Base-by-base conservation (phyloP, 23 tunicate genomes). In the Trididemnum clinides region DNA sequence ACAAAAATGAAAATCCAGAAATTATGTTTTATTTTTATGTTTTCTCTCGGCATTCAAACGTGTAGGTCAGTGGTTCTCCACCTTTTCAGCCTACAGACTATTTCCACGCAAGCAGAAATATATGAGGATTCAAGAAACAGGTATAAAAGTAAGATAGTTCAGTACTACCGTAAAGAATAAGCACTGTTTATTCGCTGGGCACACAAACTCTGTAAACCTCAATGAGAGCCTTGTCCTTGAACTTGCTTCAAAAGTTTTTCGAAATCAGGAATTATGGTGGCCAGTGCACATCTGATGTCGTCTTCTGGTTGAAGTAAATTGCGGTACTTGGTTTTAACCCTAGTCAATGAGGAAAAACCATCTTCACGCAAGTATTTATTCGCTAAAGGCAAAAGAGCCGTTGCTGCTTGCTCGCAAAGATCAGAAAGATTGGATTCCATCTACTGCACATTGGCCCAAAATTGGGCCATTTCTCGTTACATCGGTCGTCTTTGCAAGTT, bases 401-500 rank as follows among this genome's bases (percentile, higher is more conserved):
- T 57, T 80, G 73, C 18, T 80, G 72, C 84, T 29, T 57, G 36
- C 76, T 21, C 5, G 30, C 36, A 80, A 35, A 38, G 82, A 12
- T 76, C 63, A 76, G 82, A 76, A n/a, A 80, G 73, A 59, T 57
- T 23, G 10, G 33, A 34, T 80, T 80, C 35, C 34, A 22, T 82
- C 33, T 6, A 28, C 25, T 7, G 77, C 28, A 71, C 77, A 31
- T 71, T 71, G 12, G 77, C 77, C 77, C 77, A 71, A 71, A 71
- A 71, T 71, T 71, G 38, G 30, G 38, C 30, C 77, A 26, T 71
- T 57, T 82, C 82, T 82, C 59, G 73, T 83, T 83, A 82, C 82
- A 82, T 33, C 80, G 73, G 86, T 82, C 86, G 86, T 23, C 86
- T 72, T 82, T 82, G 86, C 79, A 82, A n/a, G n/a, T 33, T 73